phyloP scores from a whole-genome alignment of 2,888 invertebrate species.

The Xylota sylvarum region DNA sequence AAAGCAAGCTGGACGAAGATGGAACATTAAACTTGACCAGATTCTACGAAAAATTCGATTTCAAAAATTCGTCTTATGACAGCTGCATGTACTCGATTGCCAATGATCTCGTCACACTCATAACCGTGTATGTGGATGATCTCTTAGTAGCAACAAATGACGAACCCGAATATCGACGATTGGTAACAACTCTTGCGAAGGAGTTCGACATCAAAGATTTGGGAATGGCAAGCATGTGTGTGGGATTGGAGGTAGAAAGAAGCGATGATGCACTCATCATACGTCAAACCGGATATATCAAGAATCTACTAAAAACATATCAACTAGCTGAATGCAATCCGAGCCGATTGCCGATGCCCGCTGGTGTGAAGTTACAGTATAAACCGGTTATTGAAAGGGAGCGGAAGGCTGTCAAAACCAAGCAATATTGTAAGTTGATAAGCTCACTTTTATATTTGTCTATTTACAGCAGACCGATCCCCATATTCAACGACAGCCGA shows the following conservation, averaged over 20 bases:
- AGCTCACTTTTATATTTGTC: slow-evolving; percentile 7
- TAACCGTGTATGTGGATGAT: too few species aligned
- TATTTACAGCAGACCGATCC: slow-evolving; percentile 6
- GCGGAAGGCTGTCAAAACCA: not conserved
- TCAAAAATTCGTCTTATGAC: not conserved
- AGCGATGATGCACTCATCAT: not conserved
- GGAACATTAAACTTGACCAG: slow-evolving; percentile 14
- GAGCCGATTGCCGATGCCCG: slow-evolving; percentile 11
- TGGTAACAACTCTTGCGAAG: slow-evolving; percentile 2
- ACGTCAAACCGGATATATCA: slow-evolving; percentile 12
- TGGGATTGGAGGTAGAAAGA: slow-evolving; percentile 5
- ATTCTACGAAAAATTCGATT: slow-evolving; percentile 6
- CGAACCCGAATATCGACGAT: slow-evolving; percentile 13
- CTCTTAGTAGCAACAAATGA: slow-evolving; percentile 2
- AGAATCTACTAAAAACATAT: slow-evolving; percentile 9
- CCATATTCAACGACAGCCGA: too few species aligned
- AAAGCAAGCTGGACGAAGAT: slow-evolving; percentile 18
- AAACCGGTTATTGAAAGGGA: slow-evolving; percentile 2
- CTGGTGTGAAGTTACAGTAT: slow-evolving; percentile 10
- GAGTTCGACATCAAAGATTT: slow-evolving; percentile 10
- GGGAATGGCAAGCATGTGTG: not conserved
- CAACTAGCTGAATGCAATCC: slow-evolving; percentile 14
- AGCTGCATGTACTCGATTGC: slow-evolving; percentile 15
- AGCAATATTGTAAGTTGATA: not conserved
- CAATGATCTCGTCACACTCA: not conserved